Evolutionary conservation across 2,113 vertebrate genomes (phyloP), one percentile per base, ranked within the genome.

Genomic region (Nothobranchius furzeri): DNA sequence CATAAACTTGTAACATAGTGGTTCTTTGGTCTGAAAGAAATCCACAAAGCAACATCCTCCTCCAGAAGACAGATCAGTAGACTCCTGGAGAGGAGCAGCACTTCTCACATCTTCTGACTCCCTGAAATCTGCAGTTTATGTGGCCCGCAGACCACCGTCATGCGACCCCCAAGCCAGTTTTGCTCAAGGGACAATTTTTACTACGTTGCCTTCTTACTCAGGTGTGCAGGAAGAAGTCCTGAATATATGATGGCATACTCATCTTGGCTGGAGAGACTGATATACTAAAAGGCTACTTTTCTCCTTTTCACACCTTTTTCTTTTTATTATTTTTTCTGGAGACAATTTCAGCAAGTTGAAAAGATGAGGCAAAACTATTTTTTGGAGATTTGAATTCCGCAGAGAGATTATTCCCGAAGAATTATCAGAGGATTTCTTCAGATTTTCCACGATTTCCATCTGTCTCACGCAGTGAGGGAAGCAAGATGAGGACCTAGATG

Each of bases 391-490:
- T 24, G 12, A 67, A 63, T 60, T 63, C 52, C 50, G 9, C 53
- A 51, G 37, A 61, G 60, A 61, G 30, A 43, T 42, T 64, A 61
- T 51, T 51, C 7, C 12, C 37, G 54, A 64, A 57, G 65, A 82
- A 64, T 53, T 48, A 55, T 36, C 60, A 48, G 74, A 86, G 63
- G 64, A 57, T 49, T 80, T 64, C 57, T 50, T 11, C 8, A 63
- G 47, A 12, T 12, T 53, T 61, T 53, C 42, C 61, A 46, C 62
- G 20, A 20, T 20, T 20, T 20, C 20, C 20, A 20, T 20, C 20
- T 20, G 20, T 60, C 75, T 67, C 71, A 43, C 9, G 6, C 45
- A 24, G 48, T 37, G 37, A 36, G 70, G 60, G 73, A 66, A 64
- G 58, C 30, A 14, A 7, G 63, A 46, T 35, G 54, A 79, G 65